Percentiles rank a stretch among this genome's conserved stretches.
Conservation (phyloP, 2,888 invertebrate genomes). For the Sthenelais limicola region DNA sequence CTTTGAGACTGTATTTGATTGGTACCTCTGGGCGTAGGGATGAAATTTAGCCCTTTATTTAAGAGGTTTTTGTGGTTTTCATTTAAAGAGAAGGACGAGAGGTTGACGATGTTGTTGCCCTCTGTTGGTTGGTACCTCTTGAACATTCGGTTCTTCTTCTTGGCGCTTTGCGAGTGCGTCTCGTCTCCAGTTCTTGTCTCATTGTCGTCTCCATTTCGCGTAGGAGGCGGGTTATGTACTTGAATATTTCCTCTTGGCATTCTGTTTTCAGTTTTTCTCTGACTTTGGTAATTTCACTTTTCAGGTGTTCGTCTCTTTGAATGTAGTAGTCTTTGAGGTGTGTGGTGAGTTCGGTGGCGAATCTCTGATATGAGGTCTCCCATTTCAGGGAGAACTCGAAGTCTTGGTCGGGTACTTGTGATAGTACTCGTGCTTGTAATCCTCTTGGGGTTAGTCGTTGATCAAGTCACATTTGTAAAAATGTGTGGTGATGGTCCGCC, state of each 20-base stretch:
- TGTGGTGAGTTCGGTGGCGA: not conserved
- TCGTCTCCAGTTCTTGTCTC: not conserved
- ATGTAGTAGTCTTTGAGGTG: constrained; percentile 1
- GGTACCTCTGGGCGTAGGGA: not conserved
- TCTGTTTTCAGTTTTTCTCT: not conserved
- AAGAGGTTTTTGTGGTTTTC: not conserved
- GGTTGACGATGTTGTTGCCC: constrained; percentile 1
- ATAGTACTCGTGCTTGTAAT: not conserved
- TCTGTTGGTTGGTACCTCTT: not conserved
- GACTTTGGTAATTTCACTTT: not conserved
- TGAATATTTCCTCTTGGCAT: not conserved
- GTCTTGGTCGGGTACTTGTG: not conserved
- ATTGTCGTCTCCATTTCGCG: too few species aligned
- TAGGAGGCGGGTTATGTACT: not conserved
- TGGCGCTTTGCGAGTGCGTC: not conserved
- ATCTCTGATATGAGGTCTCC: constrained; percentile 1
- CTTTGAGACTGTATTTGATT: not conserved
- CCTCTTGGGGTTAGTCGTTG: not conserved
- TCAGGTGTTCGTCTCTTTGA: not conserved
- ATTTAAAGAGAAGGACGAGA: not conserved
- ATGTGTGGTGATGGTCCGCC: not conserved
- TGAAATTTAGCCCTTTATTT: constrained; percentile 7
- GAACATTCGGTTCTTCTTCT: not conserved
- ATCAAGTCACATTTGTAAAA: not conserved
- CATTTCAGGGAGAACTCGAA: constrained; percentile 17